Evolutionary conservation across 2,888 invertebrate genomes (phyloP).

Genomic region (Neuroscelio doddi): DNA sequence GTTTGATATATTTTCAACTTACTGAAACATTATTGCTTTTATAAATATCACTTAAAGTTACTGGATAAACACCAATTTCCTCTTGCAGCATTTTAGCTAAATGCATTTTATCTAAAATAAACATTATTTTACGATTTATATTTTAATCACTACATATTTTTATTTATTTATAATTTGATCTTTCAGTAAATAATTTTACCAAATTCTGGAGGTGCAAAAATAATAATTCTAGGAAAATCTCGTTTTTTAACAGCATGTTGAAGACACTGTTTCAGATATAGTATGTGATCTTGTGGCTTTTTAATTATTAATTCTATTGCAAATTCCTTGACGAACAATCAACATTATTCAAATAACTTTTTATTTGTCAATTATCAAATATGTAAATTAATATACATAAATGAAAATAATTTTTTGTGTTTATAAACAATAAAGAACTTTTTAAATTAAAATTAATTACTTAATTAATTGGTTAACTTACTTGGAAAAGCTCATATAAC

Average conservation of each 20-base stretch:
- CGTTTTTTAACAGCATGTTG: slow-evolving; percentile 72
- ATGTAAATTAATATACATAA: too few relatives aligned
- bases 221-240: slow-evolving; percentile 74
- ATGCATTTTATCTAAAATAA: slow-evolving; percentile 46
- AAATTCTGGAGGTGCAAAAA: slow-evolving; percentile 74
- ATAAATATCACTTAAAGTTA: slow-evolving; percentile 48
- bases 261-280: slow-evolving; percentile 77
- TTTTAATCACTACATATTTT: too few relatives aligned
- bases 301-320: slow-evolving; percentile 76
- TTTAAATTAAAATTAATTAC: too few relatives aligned
- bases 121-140: slow-evolving; percentile 1
- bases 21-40: slow-evolving; percentile 6
- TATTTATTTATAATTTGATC: too few relatives aligned
- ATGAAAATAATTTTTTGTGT: too few relatives aligned
- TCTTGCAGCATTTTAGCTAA: slow-evolving; percentile 51
- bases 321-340: too few relatives aligned
- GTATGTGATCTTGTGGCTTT: slow-evolving; percentile 78
- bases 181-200: slow-evolving; percentile 50
- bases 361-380: too few relatives aligned
- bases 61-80: slow-evolving; percentile 49
- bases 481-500: slow-evolving; percentile 79
- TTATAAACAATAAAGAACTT: too few relatives aligned
- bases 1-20: too few relatives aligned
- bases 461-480: too few relatives aligned
- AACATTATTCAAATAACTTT: too few relatives aligned